phyloP scores from a whole-genome alignment of 2,113 vertebrate genomes.

The Vulpes ferrilata region DNA sequence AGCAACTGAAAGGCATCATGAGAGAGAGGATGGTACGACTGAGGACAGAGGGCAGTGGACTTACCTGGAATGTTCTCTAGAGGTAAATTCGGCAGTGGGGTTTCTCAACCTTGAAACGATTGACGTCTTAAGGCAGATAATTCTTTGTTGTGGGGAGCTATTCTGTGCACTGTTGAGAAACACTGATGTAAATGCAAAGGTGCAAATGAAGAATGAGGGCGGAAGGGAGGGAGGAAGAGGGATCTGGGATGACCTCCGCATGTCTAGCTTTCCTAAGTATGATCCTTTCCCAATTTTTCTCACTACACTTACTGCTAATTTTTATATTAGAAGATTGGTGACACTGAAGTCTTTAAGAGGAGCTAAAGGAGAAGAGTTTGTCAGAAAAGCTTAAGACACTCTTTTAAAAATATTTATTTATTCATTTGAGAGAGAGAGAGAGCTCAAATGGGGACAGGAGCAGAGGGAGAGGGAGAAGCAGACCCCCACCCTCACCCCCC shows the following conservation, averaged over 20 bases:
- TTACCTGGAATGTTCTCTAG: not conserved
- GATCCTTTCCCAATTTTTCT: not conserved
- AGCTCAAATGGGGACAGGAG: accelerated
- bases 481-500: too few species aligned
- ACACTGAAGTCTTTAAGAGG: not conserved
- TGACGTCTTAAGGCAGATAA: not conserved
- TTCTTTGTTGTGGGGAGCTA: not conserved
- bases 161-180: not conserved
- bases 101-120: not conserved
- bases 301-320: not conserved
- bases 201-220: not conserved
- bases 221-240: not conserved
- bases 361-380: not conserved
- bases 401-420: not conserved
- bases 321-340: not conserved
- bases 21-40: not conserved
- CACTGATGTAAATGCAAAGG: not conserved
- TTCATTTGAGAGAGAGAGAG: not conserved
- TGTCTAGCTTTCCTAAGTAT: not conserved
- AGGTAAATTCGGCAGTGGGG: not conserved
- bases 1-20: not conserved
- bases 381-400: constrained; percentile 33
- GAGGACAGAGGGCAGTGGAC: not conserved
- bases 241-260: not conserved
- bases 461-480: not conserved